Evolutionary conservation across 2,797 vertebrate genomes (phyloP), one percentile per base, ranked within the genome.

Genomic region (Acipenser ruthenus): DNA sequence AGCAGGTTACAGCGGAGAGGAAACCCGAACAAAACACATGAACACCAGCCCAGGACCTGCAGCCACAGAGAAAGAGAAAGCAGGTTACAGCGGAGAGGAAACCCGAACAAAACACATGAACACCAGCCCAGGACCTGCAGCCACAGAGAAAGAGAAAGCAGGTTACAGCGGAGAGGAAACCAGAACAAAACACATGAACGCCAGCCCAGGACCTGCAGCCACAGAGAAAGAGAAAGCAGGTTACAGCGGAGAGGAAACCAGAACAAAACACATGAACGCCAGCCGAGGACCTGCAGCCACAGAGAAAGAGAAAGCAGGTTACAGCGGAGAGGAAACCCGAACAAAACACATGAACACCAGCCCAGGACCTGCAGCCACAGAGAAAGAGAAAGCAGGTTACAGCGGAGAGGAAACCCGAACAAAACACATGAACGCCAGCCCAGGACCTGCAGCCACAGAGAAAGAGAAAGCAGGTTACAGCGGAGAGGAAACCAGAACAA

Each of bases 31-130:
- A 18, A 18, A 18, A 18, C 15, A n/a, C n/a, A 88, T 85, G 68
- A 89, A 88, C 12, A 81, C 86, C 65, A 89, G 81, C 6, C 87
- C 87, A 53, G 87, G 87, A 37, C 87, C 86, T 88, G 68, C 60
- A 66, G 10, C 23, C 23, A 37, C 23, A 37, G 23, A 37, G 23
- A 37, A 37, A 37, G 23, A 37, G 23, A 37, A 37, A 37, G 23
- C 23, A 37, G 23, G 23, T 18, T 18, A 18, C 15, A 18, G 15
- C 15, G 1, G 15, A 1, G 15, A 18, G 15, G 15, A 18, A 18
- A 18, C 15, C 15, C 18, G 15, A 18, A 18, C 15, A 18, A 18
- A 18, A 18, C 15, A n/a, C n/a, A 88, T 85, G 68, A 89, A 88
- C 12, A 80, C 86, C 65, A 89, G 81, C 6, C 87, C 87, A 53